Conservation (phyloP, 1,140 invertebrate species). For the Neodiprion pinetum region DNA sequence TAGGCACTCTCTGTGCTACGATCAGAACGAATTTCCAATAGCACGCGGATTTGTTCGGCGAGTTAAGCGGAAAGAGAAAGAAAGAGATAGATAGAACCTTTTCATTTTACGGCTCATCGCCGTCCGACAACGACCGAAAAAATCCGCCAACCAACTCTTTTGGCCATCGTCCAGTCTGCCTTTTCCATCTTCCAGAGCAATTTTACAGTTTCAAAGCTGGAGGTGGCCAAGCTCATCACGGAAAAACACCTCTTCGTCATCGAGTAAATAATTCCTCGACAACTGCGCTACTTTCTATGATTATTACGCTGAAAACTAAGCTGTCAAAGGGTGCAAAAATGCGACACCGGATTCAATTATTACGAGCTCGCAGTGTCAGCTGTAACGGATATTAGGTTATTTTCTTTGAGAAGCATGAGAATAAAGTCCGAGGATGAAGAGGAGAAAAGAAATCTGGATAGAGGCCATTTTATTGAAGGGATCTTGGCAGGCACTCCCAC, state of each 20-base stretch:
- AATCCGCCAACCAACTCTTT: not conserved
- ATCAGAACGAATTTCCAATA: no score
- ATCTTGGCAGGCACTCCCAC: conserved; percentile 3
- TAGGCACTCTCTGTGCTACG: no score
- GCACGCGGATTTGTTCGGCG: no score
- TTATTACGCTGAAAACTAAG: not conserved
- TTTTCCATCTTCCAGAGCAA: not conserved
- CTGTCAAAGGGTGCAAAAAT: not conserved
- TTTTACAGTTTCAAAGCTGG: not conserved
- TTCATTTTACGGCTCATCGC: no score
- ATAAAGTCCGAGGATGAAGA: not conserved
- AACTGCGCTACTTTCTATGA: not conserved
- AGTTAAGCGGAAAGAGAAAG: no score
- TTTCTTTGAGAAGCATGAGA: not conserved
- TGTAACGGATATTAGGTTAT: not conserved
- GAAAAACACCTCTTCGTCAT: not conserved
- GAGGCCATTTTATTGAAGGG: conserved; percentile 2
- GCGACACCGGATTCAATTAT: not conserved
- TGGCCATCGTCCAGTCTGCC: conserved; percentile 1
- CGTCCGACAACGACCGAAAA: no score
- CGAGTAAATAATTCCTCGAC: not conserved
- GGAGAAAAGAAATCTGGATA: not conserved
- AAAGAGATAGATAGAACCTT: no score
- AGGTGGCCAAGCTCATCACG: not conserved
- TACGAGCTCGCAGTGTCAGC: not conserved